These are phyloP conservation scores for Drosophila kanekoi DNA, from an alignment of 2,888 invertebrate species.

Conservation along the genomic window DNA sequence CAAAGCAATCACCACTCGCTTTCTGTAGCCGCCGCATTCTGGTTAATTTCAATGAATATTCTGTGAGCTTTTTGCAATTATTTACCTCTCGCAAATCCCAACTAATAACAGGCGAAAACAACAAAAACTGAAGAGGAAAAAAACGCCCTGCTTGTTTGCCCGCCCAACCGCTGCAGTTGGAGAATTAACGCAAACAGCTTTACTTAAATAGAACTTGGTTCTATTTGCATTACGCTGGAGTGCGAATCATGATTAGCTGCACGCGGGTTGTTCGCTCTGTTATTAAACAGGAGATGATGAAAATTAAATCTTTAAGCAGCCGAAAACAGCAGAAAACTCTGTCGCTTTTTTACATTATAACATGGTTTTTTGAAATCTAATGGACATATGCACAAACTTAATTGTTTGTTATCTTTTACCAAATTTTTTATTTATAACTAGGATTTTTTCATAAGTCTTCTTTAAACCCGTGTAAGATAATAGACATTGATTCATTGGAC, in stretches of 20 bases:
- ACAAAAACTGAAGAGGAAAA: slow-evolving; percentile 1
- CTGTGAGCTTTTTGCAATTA: slow-evolving; percentile 63
- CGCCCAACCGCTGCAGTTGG: slow-evolving; percentile 23
- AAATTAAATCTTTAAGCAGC: not conserved
- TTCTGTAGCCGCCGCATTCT: slow-evolving; percentile 8
- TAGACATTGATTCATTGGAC: not conserved
- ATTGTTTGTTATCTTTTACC: no score
- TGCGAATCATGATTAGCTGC: slow-evolving; percentile 21
- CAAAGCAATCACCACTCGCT: slow-evolving; percentile 25
- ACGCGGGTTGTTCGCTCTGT: not conserved
- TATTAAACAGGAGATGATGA: not conserved
- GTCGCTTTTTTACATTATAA: no score
- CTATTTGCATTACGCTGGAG: slow-evolving; percentile 23
- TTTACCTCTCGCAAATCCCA: slow-evolving; percentile 53
- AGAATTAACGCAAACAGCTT: slow-evolving; percentile 27
- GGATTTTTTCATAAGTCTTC: no score
- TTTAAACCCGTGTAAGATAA: no score
- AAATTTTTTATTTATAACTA: no score
- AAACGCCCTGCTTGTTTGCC: slow-evolving; percentile 17
- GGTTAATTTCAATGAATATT: slow-evolving; percentile 74
- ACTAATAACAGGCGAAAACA: slow-evolving; percentile 31
- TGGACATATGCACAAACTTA: no score
- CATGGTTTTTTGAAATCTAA: no score
- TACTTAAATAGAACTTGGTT: slow-evolving; percentile 24
- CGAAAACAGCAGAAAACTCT: not conserved